Conservation (phyloP, 2,888 invertebrate species). For the Rhaphigaster nebulosa region DNA sequence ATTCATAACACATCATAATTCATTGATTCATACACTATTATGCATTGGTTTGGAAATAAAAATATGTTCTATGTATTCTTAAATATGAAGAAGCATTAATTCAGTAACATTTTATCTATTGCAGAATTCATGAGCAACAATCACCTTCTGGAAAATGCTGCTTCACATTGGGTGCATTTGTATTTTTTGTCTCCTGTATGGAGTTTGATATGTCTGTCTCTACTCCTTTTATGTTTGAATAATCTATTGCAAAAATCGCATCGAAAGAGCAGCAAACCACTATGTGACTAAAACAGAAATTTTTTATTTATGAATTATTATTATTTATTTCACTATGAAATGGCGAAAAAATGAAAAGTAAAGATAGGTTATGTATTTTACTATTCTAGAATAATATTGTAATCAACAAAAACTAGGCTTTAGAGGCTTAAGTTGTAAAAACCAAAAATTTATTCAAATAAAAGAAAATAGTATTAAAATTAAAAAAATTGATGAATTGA, state of each 20-base stretch:
- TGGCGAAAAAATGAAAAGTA: no score
- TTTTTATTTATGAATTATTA: neutral
- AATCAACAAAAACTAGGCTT: no score
- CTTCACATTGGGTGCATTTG: constrained; percentile 82
- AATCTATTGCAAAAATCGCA: constrained; percentile 92
- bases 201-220: constrained; percentile 93
- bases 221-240: constrained; percentile 94
- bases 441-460: no score
- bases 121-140: neutral
- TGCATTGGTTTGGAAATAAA: no score
- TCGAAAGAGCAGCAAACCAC: constrained; percentile 91
- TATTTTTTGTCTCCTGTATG: constrained; percentile 79
- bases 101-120: neutral
- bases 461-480: no score
- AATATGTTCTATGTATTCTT: no score
- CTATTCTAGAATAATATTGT: no score
- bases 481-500: no score
- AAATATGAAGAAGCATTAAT: neutral
- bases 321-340: neutral
- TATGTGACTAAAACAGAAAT: constrained; percentile 79
- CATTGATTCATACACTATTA: no score
- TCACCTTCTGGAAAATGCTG: constrained; percentile 90
- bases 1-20: no score
- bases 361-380: no score
- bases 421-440: no score